Evolutionary conservation across 1,140 invertebrate genomes (phyloP).

Genomic region (Diorhabda carinulata): DNA sequence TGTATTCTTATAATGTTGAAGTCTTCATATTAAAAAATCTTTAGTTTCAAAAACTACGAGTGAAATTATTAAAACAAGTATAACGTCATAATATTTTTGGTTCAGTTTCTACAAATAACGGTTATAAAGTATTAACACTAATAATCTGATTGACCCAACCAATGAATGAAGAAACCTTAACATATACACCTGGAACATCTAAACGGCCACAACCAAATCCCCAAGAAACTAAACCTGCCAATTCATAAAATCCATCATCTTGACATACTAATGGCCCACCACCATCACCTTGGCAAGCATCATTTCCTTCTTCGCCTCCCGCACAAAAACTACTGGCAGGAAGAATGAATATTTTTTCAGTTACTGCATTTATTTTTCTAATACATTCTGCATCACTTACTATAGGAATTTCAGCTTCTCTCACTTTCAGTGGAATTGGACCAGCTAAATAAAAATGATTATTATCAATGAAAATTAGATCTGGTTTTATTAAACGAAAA

Average conservation of each 20-base stretch:
- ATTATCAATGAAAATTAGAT: slow-evolving; percentile 4
- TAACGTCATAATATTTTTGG: slow-evolving; percentile 13
- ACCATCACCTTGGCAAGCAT: slow-evolving; percentile 92
- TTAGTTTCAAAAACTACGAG: neutral
- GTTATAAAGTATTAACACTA: slow-evolving; percentile 82
- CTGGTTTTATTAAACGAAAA: neutral
- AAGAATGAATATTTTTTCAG: slow-evolving; percentile 89
- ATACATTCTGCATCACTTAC: slow-evolving; percentile 90
- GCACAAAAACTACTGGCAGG: slow-evolving; percentile 91
- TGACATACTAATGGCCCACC: slow-evolving; percentile 88
- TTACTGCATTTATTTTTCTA: slow-evolving; percentile 87
- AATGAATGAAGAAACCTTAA: slow-evolving; percentile 90
- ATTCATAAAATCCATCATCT: slow-evolving; percentile 87
- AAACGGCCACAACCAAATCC: slow-evolving; percentile 86
- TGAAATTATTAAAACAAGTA: slow-evolving; percentile 8
- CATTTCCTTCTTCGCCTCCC: slow-evolving; percentile 86
- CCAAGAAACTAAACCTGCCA: slow-evolving; percentile 88
- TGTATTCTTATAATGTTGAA: neutral
- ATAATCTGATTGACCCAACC: slow-evolving; percentile 97
- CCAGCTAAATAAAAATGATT: slow-evolving; percentile 61
- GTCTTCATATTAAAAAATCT: neutral
- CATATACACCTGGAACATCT: slow-evolving; percentile 89
- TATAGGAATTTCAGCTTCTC: slow-evolving; percentile 88
- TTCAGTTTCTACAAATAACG: slow-evolving; percentile 8
- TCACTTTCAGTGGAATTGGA: slow-evolving; percentile 81